A percentile compares a stretch with the other conserved stretches of the same genome.
Conservation (phyloP, 2,113 vertebrate species). For the Phoenicopterus ruber region DNA sequence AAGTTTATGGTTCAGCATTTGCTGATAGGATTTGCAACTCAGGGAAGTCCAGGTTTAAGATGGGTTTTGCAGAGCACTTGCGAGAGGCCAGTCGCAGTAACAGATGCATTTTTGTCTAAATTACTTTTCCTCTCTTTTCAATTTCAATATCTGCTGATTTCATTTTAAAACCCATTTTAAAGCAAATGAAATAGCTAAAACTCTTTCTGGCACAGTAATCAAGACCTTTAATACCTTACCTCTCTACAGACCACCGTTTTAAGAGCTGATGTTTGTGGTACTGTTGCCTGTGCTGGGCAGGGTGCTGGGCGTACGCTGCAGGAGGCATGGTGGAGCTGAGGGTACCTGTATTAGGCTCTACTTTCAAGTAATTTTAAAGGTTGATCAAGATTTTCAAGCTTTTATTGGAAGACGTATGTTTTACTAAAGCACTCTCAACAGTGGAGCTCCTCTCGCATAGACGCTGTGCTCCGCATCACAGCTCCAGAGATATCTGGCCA, state of each 20-base stretch:
- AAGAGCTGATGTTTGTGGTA: background rate
- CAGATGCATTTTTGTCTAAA: slow-evolving; percentile 41
- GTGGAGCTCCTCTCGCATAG: background rate
- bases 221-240: background rate
- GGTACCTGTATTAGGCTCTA: background rate
- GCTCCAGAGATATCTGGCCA: background rate
- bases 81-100: background rate
- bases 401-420: background rate
- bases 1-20: slow-evolving; percentile 23
- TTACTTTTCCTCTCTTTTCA: slow-evolving; percentile 34
- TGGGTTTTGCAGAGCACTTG: background rate
- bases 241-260: background rate
- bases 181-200: slow-evolving; percentile 18
- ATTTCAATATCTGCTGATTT: slow-evolving; percentile 40
- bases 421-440: background rate
- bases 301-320: background rate
- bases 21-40: slow-evolving; percentile 32
- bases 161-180: slow-evolving; percentile 33
- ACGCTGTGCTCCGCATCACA: background rate
- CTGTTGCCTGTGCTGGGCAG: background rate
- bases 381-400: slow-evolving; percentile 5
- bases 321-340: background rate
- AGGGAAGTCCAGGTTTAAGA: background rate
- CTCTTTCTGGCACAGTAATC: background rate
- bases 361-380: background rate